Conservation (phyloP, 2,113 vertebrate genomes). For the Struthidea cinerea region DNA sequence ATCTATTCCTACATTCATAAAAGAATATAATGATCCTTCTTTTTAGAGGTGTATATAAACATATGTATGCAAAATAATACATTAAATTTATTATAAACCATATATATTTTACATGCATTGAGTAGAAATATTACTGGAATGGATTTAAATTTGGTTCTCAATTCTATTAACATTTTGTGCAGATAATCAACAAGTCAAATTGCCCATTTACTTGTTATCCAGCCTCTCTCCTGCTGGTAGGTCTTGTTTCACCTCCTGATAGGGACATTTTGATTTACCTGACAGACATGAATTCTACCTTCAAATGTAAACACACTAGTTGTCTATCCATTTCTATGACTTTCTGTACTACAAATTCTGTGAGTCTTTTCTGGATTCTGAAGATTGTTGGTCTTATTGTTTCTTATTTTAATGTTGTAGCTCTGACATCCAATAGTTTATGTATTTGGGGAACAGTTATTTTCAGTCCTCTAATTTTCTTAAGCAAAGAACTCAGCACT, state of each 20-base stretch:
- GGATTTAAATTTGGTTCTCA: background rate
- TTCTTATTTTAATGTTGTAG: background rate
- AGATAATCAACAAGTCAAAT: background rate
- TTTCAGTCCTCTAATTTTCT: background rate
- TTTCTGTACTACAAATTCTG: background rate
- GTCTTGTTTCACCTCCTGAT: background rate
- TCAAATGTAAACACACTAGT: background rate
- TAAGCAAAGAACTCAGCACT: background rate
- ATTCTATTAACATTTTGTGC: background rate
- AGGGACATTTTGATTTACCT: background rate
- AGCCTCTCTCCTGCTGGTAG: background rate
- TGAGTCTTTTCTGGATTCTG: background rate
- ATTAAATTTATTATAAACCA: background rate
- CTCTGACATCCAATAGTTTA: background rate
- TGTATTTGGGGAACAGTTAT: background rate
- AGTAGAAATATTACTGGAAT: background rate
- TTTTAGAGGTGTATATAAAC: background rate
- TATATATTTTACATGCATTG: background rate
- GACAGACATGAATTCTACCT: background rate
- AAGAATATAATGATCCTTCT: background rate
- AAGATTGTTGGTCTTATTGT: accelerated
- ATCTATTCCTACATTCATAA: background rate
- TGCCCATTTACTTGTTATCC: background rate
- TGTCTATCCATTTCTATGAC: background rate
- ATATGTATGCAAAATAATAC: background rate